A percentile compares a stretch with the other conserved stretches of the same genome.
These are phyloP conservation scores for Armadillidium nasatum DNA, from an alignment of 1,140 invertebrate genomes.

Conservation along the genomic window DNA sequence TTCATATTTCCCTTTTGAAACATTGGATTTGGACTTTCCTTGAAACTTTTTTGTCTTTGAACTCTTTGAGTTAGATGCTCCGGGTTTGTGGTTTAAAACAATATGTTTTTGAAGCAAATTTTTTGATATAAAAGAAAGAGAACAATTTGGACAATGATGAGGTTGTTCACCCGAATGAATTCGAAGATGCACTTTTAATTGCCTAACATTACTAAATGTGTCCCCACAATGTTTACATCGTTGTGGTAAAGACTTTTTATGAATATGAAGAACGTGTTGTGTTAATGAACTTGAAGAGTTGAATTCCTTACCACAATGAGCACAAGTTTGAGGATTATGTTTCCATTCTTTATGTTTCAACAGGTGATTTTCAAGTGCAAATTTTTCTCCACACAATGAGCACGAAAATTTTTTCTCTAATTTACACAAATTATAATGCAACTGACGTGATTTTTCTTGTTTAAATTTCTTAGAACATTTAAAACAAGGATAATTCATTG, in stretches of 20 bases:
- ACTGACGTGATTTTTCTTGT: slow-evolving; percentile 42
- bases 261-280: slow-evolving; percentile 43
- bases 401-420: slow-evolving; percentile 43
- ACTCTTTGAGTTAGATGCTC: not conserved
- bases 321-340: slow-evolving; percentile 41
- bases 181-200: slow-evolving; percentile 36
- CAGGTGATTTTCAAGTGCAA: slow-evolving; percentile 40
- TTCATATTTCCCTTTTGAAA: not conserved
- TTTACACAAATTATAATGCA: slow-evolving; percentile 43
- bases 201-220: slow-evolving; percentile 31
- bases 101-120: slow-evolving; percentile 39
- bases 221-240: slow-evolving; percentile 41
- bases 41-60: not conserved
- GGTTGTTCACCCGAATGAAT: slow-evolving; percentile 41
- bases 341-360: slow-evolving; percentile 45
- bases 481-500: slow-evolving; percentile 37
- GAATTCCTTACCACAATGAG: slow-evolving; percentile 40
- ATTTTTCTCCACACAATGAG: slow-evolving; percentile 41
- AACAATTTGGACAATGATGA: slow-evolving; percentile 38
- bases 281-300: slow-evolving; percentile 39
- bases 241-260: slow-evolving; percentile 37
- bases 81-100: slow-evolving; percentile 27
- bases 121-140: slow-evolving; percentile 37
- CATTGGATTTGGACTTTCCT: not conserved
- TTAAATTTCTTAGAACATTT: slow-evolving; percentile 43